Evolutionary conservation across 1,140 invertebrate genomes (phyloP), one percentile per base, ranked within the genome.

Genomic region (Calephelis nemesis): DNA sequence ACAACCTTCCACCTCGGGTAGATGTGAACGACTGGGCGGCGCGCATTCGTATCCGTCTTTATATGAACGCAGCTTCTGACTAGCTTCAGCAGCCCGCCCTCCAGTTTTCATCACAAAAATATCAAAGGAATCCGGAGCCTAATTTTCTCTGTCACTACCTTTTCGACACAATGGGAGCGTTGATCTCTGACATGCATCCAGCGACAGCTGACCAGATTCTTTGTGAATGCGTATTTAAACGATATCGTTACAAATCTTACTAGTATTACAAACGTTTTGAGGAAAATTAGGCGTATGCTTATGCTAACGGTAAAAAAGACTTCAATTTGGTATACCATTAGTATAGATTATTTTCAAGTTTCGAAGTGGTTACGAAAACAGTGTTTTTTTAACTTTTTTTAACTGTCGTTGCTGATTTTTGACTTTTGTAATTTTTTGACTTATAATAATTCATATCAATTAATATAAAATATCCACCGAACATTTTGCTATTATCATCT

Each of bases 131-230:
- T 91, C 75, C 75, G 79, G 77, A 82, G 82, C 85, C 84, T 84
- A 88, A 91, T 90, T 91, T 82, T 81, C 82, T 78, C 85, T 90
- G 87, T 88, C 86, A 83, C 85, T 88, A 85, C 78, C 80, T 79
- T 77, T 77, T 76, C 78, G 82, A 82, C 83, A 88, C 88, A 90
- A 90, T 88, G 88, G 74, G 88, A 88, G 82, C 88, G 79, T 91
- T 91, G 88, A 90, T 91, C 87, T 84, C 79, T 63, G 47, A 66
- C 62, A 68, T 78, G 84, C 84, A 85, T 78, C 67, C 66, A 70
- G 69, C 72, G 76, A 83, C 80, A 78, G 72, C 77, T 85, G 83
- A 83, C 85, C 82, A 90, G 78, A 83, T 85, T 84, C 70, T 83
- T 84, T 77, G 71, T 75, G 70, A 73, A 72, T 74, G 67, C 75